These are phyloP conservation scores for cat (Felis catus) DNA, from an alignment of 2,113 vertebrate genomes.

Conservation along the genomic window DNA sequence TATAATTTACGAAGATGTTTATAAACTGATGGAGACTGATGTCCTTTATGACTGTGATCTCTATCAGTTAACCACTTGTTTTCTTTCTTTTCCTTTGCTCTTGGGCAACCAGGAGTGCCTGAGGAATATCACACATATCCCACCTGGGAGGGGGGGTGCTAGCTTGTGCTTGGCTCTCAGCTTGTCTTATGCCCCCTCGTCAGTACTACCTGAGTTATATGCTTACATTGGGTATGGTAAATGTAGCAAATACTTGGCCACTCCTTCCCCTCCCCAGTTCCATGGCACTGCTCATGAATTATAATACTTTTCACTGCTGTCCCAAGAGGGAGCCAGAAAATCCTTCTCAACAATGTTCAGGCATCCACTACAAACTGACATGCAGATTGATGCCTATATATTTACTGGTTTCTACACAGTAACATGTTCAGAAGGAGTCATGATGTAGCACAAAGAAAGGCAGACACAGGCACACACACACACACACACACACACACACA, in stretches of 20 bases:
- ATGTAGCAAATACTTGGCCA: not conserved
- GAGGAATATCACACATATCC: no score
- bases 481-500: not conserved
- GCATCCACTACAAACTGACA: not conserved
- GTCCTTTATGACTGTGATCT: no score
- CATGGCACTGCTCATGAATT: not conserved
- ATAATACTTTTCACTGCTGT: not conserved
- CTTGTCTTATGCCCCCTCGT: no score
- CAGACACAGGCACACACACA: not conserved
- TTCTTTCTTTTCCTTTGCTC: no score
- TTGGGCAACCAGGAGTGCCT: no score
- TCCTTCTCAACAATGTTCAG: not conserved
- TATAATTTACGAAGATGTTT: no score
- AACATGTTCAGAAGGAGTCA: not conserved
- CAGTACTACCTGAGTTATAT: not conserved
- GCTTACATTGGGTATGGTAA: not conserved
- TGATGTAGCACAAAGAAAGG: not conserved
- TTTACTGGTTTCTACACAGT: not conserved
- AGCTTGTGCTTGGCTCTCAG: no score
- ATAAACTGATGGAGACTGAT: no score
- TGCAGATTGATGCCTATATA: not conserved
- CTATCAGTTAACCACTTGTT: no score
- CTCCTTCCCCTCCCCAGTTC: not conserved
- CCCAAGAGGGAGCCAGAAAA: not conserved
- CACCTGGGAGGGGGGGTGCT: no score